A percentile compares a stretch with the other conserved stretches of the same genome.
Evolutionary conservation across 2,888 invertebrate genomes (phyloP).

Genomic region (Laspeyria flexula): DNA sequence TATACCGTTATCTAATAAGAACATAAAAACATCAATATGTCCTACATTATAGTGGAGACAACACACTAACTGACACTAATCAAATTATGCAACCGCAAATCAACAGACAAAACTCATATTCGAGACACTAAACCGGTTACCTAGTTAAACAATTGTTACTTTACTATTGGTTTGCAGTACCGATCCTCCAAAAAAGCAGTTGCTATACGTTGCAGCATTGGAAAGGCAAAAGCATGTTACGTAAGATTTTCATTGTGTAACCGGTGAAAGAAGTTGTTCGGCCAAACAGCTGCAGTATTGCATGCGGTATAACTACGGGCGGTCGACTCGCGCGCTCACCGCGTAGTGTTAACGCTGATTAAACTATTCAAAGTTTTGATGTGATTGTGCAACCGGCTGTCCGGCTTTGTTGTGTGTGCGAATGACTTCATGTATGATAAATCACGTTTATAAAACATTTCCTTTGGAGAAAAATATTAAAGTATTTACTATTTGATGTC

Average conservation of each 20-base stretch:
- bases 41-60: neutral
- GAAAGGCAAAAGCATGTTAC: constrained; percentile 76
- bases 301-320: constrained; percentile 62
- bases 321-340: constrained; percentile 53
- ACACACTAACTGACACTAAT: neutral
- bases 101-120: no score
- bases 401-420: constrained; percentile 35
- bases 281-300: constrained; percentile 68
- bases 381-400: constrained; percentile 42
- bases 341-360: constrained; percentile 32
- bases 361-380: constrained; percentile 28
- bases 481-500: constrained; percentile 1
- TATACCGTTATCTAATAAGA: neutral
- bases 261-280: constrained; percentile 74
- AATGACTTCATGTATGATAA: constrained; percentile 40
- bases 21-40: neutral
- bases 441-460: neutral
- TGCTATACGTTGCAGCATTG: constrained; percentile 69
- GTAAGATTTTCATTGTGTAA: constrained; percentile 76
- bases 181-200: constrained; percentile 53
- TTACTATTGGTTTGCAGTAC: constrained; percentile 26
- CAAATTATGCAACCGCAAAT: neutral
- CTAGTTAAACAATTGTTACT: constrained; percentile 25
- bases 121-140: constrained; percentile 28
- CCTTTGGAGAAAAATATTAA: neutral